These are phyloP conservation scores for Coendou prehensilis DNA, from an alignment of 2,797 vertebrate genomes.

Conservation along the genomic window DNA sequence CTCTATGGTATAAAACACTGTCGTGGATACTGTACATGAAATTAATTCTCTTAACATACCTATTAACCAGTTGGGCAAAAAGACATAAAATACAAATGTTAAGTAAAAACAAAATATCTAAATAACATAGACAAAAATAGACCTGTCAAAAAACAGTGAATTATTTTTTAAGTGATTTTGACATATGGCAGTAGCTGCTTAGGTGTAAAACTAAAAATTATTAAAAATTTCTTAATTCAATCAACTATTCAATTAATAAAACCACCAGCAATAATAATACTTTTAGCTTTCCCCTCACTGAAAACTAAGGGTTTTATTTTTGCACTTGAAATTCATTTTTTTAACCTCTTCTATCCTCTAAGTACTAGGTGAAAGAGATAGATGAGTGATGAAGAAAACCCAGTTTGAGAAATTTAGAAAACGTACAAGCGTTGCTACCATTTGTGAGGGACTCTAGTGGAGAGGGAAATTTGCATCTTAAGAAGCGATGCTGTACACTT, in stretches of 20 bases:
- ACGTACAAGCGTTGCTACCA: not conserved
- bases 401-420: not conserved
- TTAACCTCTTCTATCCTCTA: not conserved
- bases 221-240: conserved; percentile 15
- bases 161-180: conserved; percentile 67
- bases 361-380: not conserved
- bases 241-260: conserved; percentile 34
- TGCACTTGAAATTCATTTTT: not conserved
- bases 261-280: not conserved
- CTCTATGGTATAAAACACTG: not conserved
- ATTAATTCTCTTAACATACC: conserved; percentile 23
- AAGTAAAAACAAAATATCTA: conserved; percentile 43
- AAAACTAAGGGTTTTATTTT: not conserved
- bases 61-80: conserved; percentile 30
- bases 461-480: not conserved
- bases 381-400: not conserved
- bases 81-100: not conserved
- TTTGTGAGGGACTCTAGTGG: not conserved
- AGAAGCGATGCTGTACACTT: not conserved
- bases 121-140: conserved; percentile 3
- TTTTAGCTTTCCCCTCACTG: not conserved
- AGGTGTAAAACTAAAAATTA: conserved; percentile 27
- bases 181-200: not conserved
- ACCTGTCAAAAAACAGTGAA: conserved; percentile 29
- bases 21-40: not conserved